Conservation (phyloP, 2,888 invertebrate species). For the Parochlus steinenii region DNA sequence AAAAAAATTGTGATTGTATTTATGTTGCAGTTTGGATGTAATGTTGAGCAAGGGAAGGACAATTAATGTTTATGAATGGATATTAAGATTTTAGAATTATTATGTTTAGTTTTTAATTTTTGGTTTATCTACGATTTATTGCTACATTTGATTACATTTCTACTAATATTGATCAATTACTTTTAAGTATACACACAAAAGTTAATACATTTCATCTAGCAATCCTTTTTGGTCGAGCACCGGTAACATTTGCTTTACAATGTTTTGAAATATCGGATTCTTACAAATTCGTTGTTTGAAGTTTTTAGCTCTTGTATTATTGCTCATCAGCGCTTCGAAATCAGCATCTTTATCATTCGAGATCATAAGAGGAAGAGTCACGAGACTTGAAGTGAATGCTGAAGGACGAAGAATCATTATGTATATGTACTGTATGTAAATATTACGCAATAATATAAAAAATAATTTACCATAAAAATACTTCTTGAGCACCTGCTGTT, state of each 20-base stretch:
- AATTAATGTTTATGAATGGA: constrained; percentile 1
- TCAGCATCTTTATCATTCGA: constrained; percentile 1
- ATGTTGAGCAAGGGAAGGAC: background rate
- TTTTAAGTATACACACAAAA: background rate
- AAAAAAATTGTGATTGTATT: too few species aligned
- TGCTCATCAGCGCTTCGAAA: constrained; percentile 2
- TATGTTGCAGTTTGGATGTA: background rate
- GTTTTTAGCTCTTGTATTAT: background rate
- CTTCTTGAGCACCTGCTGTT: constrained; percentile 1
- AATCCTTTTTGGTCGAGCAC: constrained; percentile 8
- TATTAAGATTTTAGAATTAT: too few species aligned
- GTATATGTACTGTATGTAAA: too few species aligned
- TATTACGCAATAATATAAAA: too few species aligned
- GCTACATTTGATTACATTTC: too few species aligned
- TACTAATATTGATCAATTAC: too few species aligned
- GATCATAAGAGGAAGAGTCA: constrained; percentile 3
- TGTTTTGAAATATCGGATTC: background rate
- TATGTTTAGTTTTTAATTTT: too few species aligned
- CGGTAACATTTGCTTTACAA: constrained; percentile 4
- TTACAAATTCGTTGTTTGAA: constrained; percentile 2
- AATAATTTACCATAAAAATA: constrained; percentile 5
- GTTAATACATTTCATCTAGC: constrained; percentile 5
- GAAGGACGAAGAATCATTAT: too few species aligned
- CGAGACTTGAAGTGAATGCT: constrained; percentile 5
- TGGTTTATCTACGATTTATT: too few species aligned